A percentile compares a stretch with the other conserved stretches of the same genome.
These are phyloP conservation scores for Ophonus ardosiacus DNA, from an alignment of 2,888 invertebrate genomes.

Conservation along the genomic window DNA sequence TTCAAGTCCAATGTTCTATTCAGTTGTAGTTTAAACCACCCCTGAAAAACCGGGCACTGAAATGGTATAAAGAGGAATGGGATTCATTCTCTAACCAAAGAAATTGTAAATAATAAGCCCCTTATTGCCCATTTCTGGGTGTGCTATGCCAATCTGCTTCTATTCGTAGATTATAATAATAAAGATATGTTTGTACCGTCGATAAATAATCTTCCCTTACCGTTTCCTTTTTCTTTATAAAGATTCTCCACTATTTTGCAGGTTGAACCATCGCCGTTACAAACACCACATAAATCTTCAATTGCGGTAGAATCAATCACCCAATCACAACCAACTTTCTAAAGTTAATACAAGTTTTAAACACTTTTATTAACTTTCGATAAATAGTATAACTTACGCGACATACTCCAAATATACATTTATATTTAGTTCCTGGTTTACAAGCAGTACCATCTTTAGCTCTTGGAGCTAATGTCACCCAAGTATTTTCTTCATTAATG, in stretches of 20 bases:
- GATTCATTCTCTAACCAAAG: no score
- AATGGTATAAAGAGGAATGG: no score
- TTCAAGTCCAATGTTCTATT: no score
- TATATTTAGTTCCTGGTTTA: conserved; percentile 79
- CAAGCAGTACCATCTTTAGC: conserved; percentile 83
- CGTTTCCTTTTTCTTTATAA: conserved; percentile 74
- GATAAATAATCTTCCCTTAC: conserved; percentile 64
- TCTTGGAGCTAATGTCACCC: conserved; percentile 79
- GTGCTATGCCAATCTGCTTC: no score
- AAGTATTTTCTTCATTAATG: conserved; percentile 79
- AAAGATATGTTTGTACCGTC: no score
- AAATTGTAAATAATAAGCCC: no score
- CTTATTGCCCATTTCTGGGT: no score
- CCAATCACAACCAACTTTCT: conserved; percentile 84
- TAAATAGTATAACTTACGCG: conserved; percentile 75
- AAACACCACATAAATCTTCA: conserved; percentile 83
- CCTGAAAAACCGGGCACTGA: no score
- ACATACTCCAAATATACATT: conserved; percentile 82
- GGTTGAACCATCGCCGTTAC: conserved; percentile 83
- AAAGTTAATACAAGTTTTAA: conserved; percentile 62
- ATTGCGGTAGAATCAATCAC: conserved; percentile 80
- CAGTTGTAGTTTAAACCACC: no score
- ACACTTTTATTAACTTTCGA: not conserved
- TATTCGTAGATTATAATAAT: no score
- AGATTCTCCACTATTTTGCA: conserved; percentile 79